Evolutionary conservation across 2,888 invertebrate species (phyloP).

Genomic region (Busseola fusca): DNA sequence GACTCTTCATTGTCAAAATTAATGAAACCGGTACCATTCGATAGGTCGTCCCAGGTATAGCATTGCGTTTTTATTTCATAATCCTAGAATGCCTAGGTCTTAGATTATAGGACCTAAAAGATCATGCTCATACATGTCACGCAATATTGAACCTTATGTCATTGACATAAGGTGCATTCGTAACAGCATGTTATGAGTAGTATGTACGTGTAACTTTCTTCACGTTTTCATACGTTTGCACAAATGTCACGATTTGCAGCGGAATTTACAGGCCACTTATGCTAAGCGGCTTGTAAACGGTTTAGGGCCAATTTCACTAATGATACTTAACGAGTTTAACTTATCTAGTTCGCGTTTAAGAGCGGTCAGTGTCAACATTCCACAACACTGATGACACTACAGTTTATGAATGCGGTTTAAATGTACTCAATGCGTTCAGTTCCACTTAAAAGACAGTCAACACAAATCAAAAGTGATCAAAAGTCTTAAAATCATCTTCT

Average conservation of each 20-base stretch:
- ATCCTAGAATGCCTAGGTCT: too few species aligned
- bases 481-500: background rate
- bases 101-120: too few species aligned
- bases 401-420: background rate
- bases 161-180: too few species aligned
- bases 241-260: background rate
- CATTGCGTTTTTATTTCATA: too few species aligned
- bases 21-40: too few species aligned
- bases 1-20: too few species aligned
- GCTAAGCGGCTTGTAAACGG: background rate
- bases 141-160: too few species aligned
- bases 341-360: background rate
- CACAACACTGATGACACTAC: background rate
- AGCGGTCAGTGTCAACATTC: background rate
- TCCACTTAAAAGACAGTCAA: background rate
- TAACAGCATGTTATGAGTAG: too few species aligned
- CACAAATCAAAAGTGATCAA: background rate
- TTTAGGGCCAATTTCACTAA: background rate
- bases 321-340: background rate
- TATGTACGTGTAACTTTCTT: background rate
- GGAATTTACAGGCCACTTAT: background rate
- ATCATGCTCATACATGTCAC: too few species aligned
- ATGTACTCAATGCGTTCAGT: background rate
- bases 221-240: background rate
- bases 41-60: too few species aligned